A percentile compares a stretch with the other conserved stretches of the same genome.
Conservation (phyloP, 2,888 invertebrate genomes). For the Caprella mutica region DNA sequence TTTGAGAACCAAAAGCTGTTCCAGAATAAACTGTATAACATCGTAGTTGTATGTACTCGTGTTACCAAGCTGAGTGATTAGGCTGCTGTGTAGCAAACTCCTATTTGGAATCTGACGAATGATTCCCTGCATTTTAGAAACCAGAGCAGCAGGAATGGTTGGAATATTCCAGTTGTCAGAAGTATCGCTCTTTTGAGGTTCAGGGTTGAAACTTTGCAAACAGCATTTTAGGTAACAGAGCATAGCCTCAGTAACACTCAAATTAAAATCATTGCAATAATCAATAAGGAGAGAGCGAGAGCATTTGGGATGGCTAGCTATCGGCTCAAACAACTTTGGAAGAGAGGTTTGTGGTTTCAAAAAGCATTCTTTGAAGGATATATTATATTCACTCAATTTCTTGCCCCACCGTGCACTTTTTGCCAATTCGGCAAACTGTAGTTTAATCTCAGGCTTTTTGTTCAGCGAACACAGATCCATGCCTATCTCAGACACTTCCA, state of each 20-base stretch:
- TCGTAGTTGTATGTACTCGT: slow-evolving; percentile 30
- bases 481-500: slow-evolving; percentile 18
- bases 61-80: slow-evolving; percentile 7
- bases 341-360: slow-evolving; percentile 13
- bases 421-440: slow-evolving; percentile 19
- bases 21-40: slow-evolving; percentile 16
- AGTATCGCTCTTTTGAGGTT: background rate
- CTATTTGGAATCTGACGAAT: slow-evolving; percentile 17
- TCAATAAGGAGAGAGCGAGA: slow-evolving; percentile 18
- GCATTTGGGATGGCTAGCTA: slow-evolving; percentile 21
- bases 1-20: slow-evolving; percentile 11
- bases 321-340: slow-evolving; percentile 9
- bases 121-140: slow-evolving; percentile 17
- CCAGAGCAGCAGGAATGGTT: background rate
- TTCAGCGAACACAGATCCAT: slow-evolving; percentile 17
- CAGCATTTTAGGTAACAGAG: slow-evolving; percentile 15
- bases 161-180: background rate
- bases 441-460: slow-evolving; percentile 12
- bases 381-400: slow-evolving; percentile 14
- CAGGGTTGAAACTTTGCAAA: slow-evolving; percentile 17
- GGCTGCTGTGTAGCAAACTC: slow-evolving; percentile 9
- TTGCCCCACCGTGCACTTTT: slow-evolving; percentile 29
- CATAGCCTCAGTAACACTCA: slow-evolving; percentile 18
- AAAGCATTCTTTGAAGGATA: slow-evolving; percentile 29
- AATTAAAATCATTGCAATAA: slow-evolving; percentile 22